These are phyloP conservation scores for Botrylloides violaceus DNA, from an alignment of 23 tunicate genomes.

Conservation along the genomic window DNA sequence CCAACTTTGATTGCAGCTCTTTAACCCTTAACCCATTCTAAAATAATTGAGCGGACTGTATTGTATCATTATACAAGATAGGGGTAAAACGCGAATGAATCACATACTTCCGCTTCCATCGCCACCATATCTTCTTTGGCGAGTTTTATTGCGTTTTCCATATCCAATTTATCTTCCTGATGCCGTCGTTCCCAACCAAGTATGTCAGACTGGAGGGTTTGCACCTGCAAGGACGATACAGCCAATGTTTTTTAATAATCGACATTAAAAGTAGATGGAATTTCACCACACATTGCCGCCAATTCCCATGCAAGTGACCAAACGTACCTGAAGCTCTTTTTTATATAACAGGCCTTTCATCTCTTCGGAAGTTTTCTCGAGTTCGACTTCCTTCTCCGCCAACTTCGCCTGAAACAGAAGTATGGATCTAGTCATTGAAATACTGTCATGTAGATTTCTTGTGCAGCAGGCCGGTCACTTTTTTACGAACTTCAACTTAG, in stretches of 20 bases:
- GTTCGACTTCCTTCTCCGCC: conserved; percentile 3
- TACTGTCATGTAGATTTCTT: too few species aligned
- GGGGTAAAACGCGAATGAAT: too few species aligned
- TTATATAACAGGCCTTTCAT: conserved; percentile 19
- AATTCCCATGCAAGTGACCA: not conserved
- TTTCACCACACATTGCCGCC: not conserved
- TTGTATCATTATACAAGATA: too few species aligned
- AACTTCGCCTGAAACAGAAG: too few species aligned
- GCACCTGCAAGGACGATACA: not conserved
- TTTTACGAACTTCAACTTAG: too few species aligned
- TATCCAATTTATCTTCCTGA: conserved; percentile 7
- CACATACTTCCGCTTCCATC: not conserved
- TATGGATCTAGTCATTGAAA: too few species aligned
- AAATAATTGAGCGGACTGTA: too few species aligned
- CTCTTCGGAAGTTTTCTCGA: not conserved
- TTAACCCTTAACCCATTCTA: too few species aligned
- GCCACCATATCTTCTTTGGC: conserved; percentile 7
- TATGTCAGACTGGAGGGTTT: conserved; percentile 12
- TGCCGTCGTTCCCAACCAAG: not conserved
- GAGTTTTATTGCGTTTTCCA: conserved; percentile 2
- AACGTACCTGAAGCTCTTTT: conserved; percentile 19
- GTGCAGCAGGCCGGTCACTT: too few species aligned
- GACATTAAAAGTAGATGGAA: too few species aligned
- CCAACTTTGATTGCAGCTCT: too few species aligned
- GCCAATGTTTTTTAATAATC: not conserved